Conservation (phyloP, 2,113 vertebrate genomes). For the Ondatra zibethicus region DNA sequence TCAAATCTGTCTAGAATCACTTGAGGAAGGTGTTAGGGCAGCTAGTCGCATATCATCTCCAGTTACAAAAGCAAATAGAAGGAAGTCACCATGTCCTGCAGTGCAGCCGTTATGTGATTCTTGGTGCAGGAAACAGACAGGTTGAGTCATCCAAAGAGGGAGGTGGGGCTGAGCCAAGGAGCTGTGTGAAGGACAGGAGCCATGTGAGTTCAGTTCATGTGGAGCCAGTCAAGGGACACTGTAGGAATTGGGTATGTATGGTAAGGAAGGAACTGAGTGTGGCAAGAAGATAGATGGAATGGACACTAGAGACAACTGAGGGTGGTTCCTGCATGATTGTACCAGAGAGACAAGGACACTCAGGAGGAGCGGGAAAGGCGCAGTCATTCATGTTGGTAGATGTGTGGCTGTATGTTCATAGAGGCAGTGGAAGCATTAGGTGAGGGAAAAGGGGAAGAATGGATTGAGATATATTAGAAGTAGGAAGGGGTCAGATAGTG, state of each 20-base stretch:
- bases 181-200: neutral
- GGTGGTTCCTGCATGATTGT: neutral
- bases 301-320: neutral
- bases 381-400: neutral
- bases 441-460: neutral
- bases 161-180: neutral
- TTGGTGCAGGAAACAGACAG: neutral
- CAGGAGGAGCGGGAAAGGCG: neutral
- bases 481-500: neutral
- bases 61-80: neutral
- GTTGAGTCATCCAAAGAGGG: neutral
- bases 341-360: too few relatives aligned
- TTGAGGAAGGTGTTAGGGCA: neutral
- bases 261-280: neutral
- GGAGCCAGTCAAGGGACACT: constrained; percentile 9
- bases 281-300: neutral
- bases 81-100: neutral
- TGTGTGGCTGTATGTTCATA: neutral
- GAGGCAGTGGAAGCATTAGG: neutral
- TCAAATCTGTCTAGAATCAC: neutral
- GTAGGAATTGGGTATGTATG: neutral
- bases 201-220: neutral
- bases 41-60: neutral
- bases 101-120: neutral
- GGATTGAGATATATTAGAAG: neutral